phyloP scores from a whole-genome alignment of 2,888 invertebrate species.

The Napeogenes sylphis region DNA sequence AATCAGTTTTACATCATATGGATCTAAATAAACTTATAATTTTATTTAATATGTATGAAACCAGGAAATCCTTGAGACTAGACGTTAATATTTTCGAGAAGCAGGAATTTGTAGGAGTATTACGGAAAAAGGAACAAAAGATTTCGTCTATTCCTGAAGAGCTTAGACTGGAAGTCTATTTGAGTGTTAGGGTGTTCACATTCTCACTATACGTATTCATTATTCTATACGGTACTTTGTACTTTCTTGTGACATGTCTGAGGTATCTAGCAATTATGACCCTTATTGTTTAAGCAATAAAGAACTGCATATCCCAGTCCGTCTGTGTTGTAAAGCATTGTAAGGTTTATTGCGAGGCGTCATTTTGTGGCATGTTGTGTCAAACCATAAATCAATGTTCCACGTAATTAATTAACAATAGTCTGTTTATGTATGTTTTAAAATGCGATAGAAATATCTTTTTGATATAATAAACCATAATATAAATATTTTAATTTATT shows the following conservation, averaged over 20 bases:
- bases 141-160: neutral
- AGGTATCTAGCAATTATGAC: constrained; percentile 6
- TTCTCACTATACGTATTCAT: neutral
- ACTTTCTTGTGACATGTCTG: constrained; percentile 12
- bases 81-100: no score
- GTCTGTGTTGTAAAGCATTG: neutral
- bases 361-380: no score
- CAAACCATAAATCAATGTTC: no score
- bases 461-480: no score
- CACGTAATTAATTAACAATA: no score
- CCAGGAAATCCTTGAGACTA: no score
- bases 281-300: constrained; percentile 8
- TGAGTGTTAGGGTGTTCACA: neutral
- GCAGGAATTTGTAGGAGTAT: neutral
- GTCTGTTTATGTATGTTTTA: no score
- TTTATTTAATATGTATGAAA: no score
- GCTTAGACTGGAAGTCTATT: constrained; percentile 2
- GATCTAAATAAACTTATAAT: no score
- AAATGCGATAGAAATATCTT: no score
- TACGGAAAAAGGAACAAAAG: constrained; percentile 5
- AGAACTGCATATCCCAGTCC: neutral
- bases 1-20: no score
- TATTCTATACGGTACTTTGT: constrained; percentile 1
- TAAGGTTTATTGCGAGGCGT: constrained; percentile 5
- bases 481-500: no score